Evolutionary conservation across 2,113 vertebrate genomes (phyloP).

Genomic region (Oxyruncus cristatus): DNA sequence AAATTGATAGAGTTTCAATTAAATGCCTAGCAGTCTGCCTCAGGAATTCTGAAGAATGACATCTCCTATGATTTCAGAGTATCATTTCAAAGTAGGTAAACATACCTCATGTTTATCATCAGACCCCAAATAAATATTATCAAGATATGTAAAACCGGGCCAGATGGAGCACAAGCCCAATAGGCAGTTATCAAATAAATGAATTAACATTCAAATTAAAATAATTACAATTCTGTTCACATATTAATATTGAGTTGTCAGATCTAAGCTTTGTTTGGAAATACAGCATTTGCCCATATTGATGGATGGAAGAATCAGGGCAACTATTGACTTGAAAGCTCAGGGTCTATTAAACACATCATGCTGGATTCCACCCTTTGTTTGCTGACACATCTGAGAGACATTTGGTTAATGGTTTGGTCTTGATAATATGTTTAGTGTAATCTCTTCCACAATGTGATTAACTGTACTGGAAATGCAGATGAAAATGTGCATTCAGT

Average conservation of each 20-base stretch:
- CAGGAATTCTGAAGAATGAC: not conserved
- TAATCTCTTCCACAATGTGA: slow-evolving; percentile 51
- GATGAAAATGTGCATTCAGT: slow-evolving; percentile 59
- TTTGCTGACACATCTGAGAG: slow-evolving; percentile 39
- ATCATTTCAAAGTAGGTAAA: slow-evolving; percentile 6
- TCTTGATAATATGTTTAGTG: slow-evolving; percentile 52
- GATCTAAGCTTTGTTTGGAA: slow-evolving; percentile 5
- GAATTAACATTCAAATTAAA: slow-evolving; percentile 37
- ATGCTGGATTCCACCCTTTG: slow-evolving; percentile 29
- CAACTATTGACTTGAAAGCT: slow-evolving; percentile 40
- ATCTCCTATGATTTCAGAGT: not conserved
- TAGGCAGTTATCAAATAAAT: slow-evolving; percentile 23
- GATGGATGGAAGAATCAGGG: not conserved
- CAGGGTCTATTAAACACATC: slow-evolving; percentile 24
- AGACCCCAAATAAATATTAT: not conserved
- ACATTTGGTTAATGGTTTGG: slow-evolving; percentile 57
- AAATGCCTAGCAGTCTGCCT: not conserved
- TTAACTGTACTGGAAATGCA: slow-evolving; percentile 61
- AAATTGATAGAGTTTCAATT: not conserved
- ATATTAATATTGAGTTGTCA: slow-evolving; percentile 4
- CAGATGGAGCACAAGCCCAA: slow-evolving; percentile 22
- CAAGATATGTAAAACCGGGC: not conserved
- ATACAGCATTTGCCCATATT: not conserved
- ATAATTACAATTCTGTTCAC: slow-evolving; percentile 8
- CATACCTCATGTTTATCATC: not conserved